A percentile compares a stretch with the other conserved stretches of the same genome.
Conservation (phyloP, 2,113 vertebrate genomes). For the Callithrix jacchus region DNA sequence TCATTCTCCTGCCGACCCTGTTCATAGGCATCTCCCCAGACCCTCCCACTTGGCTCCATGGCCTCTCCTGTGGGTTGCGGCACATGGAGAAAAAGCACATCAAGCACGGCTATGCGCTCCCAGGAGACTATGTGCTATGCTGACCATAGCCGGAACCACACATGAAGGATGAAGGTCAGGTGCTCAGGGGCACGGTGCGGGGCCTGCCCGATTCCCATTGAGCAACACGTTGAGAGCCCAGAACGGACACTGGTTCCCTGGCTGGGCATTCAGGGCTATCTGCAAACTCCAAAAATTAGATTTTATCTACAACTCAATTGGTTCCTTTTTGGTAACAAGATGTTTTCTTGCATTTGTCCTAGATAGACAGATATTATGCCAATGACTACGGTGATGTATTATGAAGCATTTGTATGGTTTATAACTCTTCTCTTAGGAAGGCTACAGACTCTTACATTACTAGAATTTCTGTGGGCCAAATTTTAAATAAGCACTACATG, state of each 20-base stretch:
- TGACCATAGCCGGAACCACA: accelerated
- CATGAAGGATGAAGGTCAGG: background rate
- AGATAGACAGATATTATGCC: background rate
- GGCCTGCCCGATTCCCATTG: accelerated
- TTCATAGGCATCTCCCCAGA: background rate
- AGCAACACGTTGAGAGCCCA: accelerated
- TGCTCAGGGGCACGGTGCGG: accelerated
- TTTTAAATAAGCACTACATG: background rate
- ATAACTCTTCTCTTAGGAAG: background rate
- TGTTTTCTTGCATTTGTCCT: no score
- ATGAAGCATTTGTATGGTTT: background rate
- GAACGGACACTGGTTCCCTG: accelerated
- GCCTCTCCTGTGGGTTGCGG: background rate
- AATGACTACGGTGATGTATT: accelerated
- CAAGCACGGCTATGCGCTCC: accelerated
- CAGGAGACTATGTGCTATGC: background rate
- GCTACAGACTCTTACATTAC: background rate
- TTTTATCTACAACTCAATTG: accelerated
- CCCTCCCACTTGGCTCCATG: accelerated
- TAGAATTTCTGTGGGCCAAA: background rate
- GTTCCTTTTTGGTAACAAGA: background rate
- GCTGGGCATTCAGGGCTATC: background rate
- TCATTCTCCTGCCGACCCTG: accelerated
- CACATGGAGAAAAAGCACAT: background rate
- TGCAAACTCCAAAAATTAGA: background rate